phyloP scores from a whole-genome alignment of 2,888 invertebrate genomes.

The Silvanus unidentatus region DNA sequence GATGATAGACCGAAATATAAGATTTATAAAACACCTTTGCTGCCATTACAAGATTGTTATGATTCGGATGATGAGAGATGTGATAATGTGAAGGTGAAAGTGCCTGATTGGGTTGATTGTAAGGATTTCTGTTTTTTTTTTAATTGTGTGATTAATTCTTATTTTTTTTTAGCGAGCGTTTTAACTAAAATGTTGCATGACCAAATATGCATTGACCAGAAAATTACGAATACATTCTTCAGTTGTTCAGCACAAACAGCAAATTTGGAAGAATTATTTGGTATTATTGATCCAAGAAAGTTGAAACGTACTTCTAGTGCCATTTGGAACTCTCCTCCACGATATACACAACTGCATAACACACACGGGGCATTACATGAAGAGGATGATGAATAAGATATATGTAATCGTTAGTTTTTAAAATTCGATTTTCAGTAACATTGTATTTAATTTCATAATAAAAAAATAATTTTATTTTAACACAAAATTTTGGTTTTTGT shows the following conservation, averaged over 20 bases:
- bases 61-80: constrained; percentile 51
- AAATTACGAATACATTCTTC: constrained; percentile 56
- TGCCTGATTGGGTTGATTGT: constrained; percentile 48
- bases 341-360: constrained; percentile 51
- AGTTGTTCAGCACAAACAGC: constrained; percentile 56
- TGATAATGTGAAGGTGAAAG: constrained; percentile 32
- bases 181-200: constrained; percentile 12
- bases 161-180: too few relatives aligned
- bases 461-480: too few relatives aligned
- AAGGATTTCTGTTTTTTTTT: too few relatives aligned
- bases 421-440: too few relatives aligned
- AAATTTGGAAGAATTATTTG: constrained; percentile 64
- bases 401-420: too few relatives aligned
- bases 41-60: constrained; percentile 53
- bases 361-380: too few relatives aligned
- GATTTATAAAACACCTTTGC: constrained; percentile 41
- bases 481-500: too few relatives aligned
- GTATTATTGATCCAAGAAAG: constrained; percentile 57
- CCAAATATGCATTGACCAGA: constrained; percentile 22
- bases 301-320: constrained; percentile 69
- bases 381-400: constrained; percentile 1
- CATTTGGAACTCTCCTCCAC: constrained; percentile 67
- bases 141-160: background rate
- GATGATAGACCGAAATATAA: constrained; percentile 40
- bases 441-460: too few relatives aligned